Percentiles rank a stretch among this genome's conserved stretches.
phyloP scores from a whole-genome alignment of 2,113 vertebrate genomes.

The Coturnix japonica region DNA sequence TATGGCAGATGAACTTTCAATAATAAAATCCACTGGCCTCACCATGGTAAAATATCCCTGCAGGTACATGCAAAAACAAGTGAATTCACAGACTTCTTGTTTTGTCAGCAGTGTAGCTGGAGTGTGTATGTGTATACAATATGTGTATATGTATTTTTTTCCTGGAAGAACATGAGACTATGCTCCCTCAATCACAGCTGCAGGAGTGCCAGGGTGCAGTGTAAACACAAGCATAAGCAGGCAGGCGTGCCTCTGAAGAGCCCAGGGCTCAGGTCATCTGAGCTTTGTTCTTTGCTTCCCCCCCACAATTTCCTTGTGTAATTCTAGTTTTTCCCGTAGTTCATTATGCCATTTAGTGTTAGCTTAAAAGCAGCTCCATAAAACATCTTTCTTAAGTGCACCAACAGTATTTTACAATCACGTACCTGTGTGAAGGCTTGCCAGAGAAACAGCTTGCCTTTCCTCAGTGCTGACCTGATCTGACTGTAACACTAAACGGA shows the following conservation, averaged over 20 bases:
- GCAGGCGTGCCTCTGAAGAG: not conserved
- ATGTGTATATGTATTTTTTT: not conserved
- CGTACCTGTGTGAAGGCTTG: not conserved
- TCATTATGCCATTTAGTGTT: not conserved
- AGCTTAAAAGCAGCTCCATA: conserved; percentile 21
- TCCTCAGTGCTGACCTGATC: not conserved
- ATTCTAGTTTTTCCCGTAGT: not conserved
- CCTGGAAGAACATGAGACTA: not conserved
- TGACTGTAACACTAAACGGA: conserved; percentile 15
- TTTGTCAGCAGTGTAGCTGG: not conserved
- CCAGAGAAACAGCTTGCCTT: not conserved
- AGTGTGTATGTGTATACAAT: not conserved
- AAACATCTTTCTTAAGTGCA: conserved; percentile 6
- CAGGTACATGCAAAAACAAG: not conserved
- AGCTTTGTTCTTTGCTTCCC: not conserved
- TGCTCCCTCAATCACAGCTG: not conserved
- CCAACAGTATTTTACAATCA: not conserved
- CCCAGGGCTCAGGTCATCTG: not conserved
- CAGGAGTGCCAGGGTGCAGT: rapidly evolving
- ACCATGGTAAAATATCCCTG: not conserved
- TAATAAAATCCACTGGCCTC: not conserved
- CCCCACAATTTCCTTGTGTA: not conserved
- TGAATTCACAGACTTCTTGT: not conserved
- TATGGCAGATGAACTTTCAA: not conserved
- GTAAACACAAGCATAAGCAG: not conserved